A percentile compares a stretch with the other conserved stretches of the same genome.
These are phyloP conservation scores for Calycopis cecrops DNA, from an alignment of 1,140 invertebrate genomes.

Conservation along the genomic window DNA sequence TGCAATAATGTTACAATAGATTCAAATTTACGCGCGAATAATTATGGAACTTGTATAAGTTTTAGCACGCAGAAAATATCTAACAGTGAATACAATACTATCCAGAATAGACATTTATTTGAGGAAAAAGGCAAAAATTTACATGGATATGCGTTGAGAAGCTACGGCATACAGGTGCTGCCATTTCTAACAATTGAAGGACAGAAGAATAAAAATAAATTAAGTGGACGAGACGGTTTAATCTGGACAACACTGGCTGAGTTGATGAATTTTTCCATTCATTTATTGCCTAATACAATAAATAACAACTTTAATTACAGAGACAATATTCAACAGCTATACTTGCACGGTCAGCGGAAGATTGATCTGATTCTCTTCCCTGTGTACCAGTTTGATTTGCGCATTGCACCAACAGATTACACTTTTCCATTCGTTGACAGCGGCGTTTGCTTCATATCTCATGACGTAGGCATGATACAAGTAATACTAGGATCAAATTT, in stretches of 20 bases:
- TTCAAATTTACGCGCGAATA: slow-evolving; percentile 37
- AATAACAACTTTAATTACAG: slow-evolving; percentile 48
- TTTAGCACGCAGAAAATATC: slow-evolving; percentile 34
- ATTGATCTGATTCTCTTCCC: slow-evolving; percentile 50
- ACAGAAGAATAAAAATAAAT: slow-evolving; percentile 35
- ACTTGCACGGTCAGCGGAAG: slow-evolving; percentile 46
- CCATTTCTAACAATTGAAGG: slow-evolving; percentile 50
- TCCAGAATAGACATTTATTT: slow-evolving; percentile 34
- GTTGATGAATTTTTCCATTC: slow-evolving; percentile 55
- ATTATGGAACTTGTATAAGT: slow-evolving; percentile 60
- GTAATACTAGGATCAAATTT: slow-evolving; percentile 46
- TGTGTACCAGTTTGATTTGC: slow-evolving; percentile 54
- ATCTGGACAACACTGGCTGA: slow-evolving; percentile 51
- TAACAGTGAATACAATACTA: slow-evolving; percentile 24
- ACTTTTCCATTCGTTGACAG: slow-evolving; percentile 51
- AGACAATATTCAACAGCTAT: slow-evolving; percentile 48
- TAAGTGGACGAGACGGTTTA: slow-evolving; percentile 47
- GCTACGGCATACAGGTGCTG: slow-evolving; percentile 39
- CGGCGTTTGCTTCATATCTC: slow-evolving; percentile 54
- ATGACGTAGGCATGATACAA: slow-evolving; percentile 50
- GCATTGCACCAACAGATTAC: slow-evolving; percentile 47
- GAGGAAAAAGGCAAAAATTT: slow-evolving; percentile 51
- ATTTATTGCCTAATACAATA: slow-evolving; percentile 37
- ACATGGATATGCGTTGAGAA: slow-evolving; percentile 42
- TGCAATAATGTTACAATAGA: slow-evolving; percentile 46